Conservation (phyloP, 2,888 invertebrate genomes). For the Raillietiella orientalis region DNA sequence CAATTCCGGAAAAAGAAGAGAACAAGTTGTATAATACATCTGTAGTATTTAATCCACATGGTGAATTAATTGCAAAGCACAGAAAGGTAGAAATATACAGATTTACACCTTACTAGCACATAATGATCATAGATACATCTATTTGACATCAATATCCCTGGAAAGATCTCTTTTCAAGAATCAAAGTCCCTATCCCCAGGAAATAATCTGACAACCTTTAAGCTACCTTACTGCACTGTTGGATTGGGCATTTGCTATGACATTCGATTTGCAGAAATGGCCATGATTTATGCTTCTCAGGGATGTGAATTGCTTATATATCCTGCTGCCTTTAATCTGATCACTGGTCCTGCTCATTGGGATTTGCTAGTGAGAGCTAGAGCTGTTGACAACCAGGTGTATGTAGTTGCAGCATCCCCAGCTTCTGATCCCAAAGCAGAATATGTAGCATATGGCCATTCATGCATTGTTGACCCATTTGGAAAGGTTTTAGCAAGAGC, state of each 20-base stretch:
- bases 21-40: constrained; percentile 50
- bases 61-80: constrained; percentile 40
- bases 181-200: constrained; percentile 53
- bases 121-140: constrained; percentile 34
- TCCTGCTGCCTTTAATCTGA: constrained; percentile 87
- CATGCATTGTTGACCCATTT: constrained; percentile 53
- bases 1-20: constrained; percentile 43
- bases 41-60: constrained; percentile 45
- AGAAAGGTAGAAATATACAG: constrained; percentile 30
- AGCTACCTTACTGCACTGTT: constrained; percentile 32
- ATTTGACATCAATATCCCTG: constrained; percentile 82
- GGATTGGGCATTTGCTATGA: constrained; percentile 89
- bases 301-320: constrained; percentile 55
- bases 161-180: constrained; percentile 68
- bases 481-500: constrained; percentile 32
- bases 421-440: constrained; percentile 33
- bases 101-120: background rate
- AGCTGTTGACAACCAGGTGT: constrained; percentile 64
- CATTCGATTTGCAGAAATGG: constrained; percentile 63
- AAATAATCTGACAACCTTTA: constrained; percentile 31
- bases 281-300: constrained; percentile 16
- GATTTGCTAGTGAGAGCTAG: constrained; percentile 42
- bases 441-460: constrained; percentile 70
- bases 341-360: constrained; percentile 82
- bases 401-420: constrained; percentile 49